phyloP scores from a whole-genome alignment of 1,140 invertebrate genomes.

The Ceratitis capitata region DNA sequence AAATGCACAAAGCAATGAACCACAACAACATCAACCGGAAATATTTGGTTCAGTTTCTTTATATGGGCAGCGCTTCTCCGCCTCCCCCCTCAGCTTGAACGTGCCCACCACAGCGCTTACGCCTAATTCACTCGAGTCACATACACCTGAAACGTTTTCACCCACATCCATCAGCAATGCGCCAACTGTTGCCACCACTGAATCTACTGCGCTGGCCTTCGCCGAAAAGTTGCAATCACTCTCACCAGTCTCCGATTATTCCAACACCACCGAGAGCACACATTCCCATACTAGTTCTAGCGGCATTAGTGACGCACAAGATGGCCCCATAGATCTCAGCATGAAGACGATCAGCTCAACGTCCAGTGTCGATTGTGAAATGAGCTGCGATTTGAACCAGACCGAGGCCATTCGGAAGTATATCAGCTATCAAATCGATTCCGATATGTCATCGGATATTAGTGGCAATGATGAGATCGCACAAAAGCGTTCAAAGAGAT shows the following conservation, averaged over 20 bases:
- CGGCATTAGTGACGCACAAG: constrained; percentile 65
- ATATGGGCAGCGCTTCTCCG: constrained; percentile 66
- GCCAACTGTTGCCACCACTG: constrained; percentile 11
- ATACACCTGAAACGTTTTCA: not conserved
- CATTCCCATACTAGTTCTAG: not conserved
- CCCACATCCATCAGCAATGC: too few relatives aligned
- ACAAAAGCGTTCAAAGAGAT: constrained; percentile 55
- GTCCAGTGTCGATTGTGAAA: constrained; percentile 45
- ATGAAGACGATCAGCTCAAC: constrained; percentile 69
- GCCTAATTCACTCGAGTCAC: not conserved
- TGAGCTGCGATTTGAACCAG: constrained; percentile 54
- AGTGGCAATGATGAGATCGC: not conserved
- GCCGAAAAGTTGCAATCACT: constrained; percentile 62
- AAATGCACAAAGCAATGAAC: constrained; percentile 39
- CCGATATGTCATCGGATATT: constrained; percentile 39
- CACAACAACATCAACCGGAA: constrained; percentile 45
- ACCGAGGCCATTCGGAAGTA: constrained; percentile 54
- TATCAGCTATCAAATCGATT: constrained; percentile 52
- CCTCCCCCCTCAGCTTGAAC: constrained; percentile 40
- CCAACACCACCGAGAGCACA: constrained; percentile 55
- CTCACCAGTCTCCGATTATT: constrained; percentile 61
- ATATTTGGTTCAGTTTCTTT: constrained; percentile 55
- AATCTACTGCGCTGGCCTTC: constrained; percentile 47
- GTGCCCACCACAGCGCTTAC: not conserved
- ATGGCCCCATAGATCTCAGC: constrained; percentile 82